Evolutionary conservation across 2,113 vertebrate species (phyloP).

Genomic region (Passerina amoena): DNA sequence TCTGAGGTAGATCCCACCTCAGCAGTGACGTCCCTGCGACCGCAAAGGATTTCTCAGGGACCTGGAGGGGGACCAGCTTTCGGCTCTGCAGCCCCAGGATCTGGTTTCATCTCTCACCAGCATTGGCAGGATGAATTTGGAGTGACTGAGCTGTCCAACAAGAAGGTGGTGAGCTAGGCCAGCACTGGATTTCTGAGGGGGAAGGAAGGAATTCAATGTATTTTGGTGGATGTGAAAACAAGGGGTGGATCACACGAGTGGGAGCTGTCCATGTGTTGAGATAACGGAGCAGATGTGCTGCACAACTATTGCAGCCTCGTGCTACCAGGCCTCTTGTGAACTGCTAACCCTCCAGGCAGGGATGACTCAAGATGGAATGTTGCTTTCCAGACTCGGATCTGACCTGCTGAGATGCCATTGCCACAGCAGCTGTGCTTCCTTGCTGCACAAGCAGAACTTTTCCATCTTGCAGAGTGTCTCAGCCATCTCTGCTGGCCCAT

Average conservation of each 20-base stretch:
- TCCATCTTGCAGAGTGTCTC: neutral
- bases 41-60: conserved; percentile 46
- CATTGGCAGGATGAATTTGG: neutral
- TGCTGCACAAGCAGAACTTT: neutral
- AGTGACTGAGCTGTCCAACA: conserved; percentile 49
- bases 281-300: neutral
- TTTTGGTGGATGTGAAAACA: conserved; percentile 38
- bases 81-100: neutral
- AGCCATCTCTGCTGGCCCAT: neutral
- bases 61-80: conserved; percentile 39
- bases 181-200: neutral
- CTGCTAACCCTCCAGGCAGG: neutral
- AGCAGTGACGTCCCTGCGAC: conserved; percentile 27
- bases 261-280: conserved; percentile 5
- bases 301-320: rapidly evolving
- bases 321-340: neutral
- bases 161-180: neutral
- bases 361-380: neutral
- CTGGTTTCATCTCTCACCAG: conserved; percentile 47
- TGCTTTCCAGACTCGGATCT: neutral
- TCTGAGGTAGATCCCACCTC: conserved; percentile 61
- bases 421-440: neutral
- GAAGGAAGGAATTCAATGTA: neutral
- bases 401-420: neutral
- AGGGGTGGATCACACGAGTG: neutral